Base-by-base conservation (phyloP, 2,113 vertebrate genomes). In the Chloropsis cyanopogon region DNA sequence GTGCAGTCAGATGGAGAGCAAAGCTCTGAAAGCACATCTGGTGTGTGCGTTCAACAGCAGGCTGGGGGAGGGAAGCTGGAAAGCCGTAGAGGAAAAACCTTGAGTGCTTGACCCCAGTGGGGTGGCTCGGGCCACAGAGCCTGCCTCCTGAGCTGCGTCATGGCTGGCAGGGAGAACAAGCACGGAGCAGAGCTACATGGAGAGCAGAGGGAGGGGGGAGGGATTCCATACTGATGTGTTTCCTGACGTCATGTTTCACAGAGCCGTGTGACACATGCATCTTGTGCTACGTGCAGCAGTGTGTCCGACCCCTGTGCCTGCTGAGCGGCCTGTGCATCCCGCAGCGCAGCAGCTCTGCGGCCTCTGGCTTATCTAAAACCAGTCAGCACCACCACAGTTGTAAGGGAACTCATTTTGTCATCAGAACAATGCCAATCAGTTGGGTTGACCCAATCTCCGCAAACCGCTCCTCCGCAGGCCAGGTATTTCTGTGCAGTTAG, bases 241-340 rank as follows among this genome's bases (percentile, higher is more conserved):
- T 65, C 52, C 35, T 47, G 14, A 12, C 39, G 12, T 29, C 44
- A 60, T 41, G 31, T 85, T 41, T 77, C 29, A 26, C 47, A 21
- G 0, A 46, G 33, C 35, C 33, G 3, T 3, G 23, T 2, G 3
- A 46, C 46, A 23, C 1, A 4, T 4, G 16, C 4, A 4, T 49
- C 50, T 39, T 26, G 41, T 39, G 26, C 25, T 8, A 2, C 0
- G 3, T 15, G 50, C 52, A 28, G 39, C 33, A 66, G 29, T 7
- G 18, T 7, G n/a, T 65, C 42, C 81, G 46, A 23, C 10, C 39
- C 5, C 1, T 4, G 22, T 29, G 31, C n/a, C 59, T 54, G 39
- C 68, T 33, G 39, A 63, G 33, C 1, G 2, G 64, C 29, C n/a
- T 42, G 52, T 33, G 44, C 60, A 20, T 68, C 70, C 47, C 49